Evolutionary conservation across 2,888 invertebrate genomes (phyloP).

Genomic region (Lochmaea capreae): DNA sequence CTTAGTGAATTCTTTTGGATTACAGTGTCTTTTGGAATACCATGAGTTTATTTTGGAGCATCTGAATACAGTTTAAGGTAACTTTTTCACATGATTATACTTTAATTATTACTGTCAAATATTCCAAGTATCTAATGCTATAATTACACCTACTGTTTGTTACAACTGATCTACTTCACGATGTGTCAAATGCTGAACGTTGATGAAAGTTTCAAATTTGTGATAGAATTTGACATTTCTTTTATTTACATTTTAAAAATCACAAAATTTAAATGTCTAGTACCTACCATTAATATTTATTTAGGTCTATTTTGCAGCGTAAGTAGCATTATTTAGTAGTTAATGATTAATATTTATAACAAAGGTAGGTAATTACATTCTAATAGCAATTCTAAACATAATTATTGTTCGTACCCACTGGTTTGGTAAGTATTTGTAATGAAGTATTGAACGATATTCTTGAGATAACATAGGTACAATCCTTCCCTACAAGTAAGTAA

Average conservation of each 20-base stretch:
- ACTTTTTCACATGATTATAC: not conserved
- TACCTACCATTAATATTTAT: no score
- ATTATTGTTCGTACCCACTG: no score
- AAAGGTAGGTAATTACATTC: no score
- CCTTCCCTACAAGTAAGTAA: no score
- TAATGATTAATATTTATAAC: no score
- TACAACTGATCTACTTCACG: constrained; percentile 17
- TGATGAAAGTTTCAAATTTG: not conserved
- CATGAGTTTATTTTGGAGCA: constrained; percentile 26
- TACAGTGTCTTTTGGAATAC: constrained; percentile 43
- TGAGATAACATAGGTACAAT: no score
- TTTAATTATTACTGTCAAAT: not conserved
- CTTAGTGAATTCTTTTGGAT: constrained; percentile 42
- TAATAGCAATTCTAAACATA: no score
- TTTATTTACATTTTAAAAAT: not conserved
- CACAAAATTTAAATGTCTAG: not conserved
- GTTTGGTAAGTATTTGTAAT: no score
- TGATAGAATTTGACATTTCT: not conserved
- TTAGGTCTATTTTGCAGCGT: no score
- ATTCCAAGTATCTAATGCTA: not conserved
- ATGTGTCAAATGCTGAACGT: constrained; percentile 10
- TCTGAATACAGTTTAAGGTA: constrained; percentile 19
- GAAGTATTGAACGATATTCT: no score
- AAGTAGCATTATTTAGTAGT: no score
- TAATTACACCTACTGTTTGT: constrained; percentile 7